These are phyloP conservation scores for Typhlomys cinereus DNA, from an alignment of 2,113 vertebrate genomes.

Conservation along the genomic window DNA sequence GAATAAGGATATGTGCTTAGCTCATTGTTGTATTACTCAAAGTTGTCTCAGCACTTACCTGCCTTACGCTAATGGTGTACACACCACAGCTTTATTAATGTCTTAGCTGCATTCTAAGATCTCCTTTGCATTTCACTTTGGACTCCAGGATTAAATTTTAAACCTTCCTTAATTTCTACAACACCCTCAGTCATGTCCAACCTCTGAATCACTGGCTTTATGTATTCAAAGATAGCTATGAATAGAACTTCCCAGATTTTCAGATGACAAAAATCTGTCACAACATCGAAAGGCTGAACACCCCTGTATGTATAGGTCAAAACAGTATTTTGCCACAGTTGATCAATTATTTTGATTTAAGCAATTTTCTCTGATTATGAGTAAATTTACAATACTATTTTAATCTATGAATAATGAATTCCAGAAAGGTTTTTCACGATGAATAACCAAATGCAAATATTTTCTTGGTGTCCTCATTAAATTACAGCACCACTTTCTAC, in stretches of 20 bases:
- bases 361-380: neutral
- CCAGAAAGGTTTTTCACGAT: neutral
- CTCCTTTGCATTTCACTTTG: neutral
- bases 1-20: too few species aligned
- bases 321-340: neutral
- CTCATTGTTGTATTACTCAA: too few species aligned
- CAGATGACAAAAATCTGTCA: too few species aligned
- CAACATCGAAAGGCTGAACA: too few species aligned
- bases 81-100: neutral
- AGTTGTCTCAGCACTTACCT: too few species aligned
- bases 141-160: neutral
- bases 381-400: neutral
- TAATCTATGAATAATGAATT: constrained; percentile 32
- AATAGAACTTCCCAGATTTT: too few species aligned
- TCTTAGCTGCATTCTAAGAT: neutral
- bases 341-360: neutral
- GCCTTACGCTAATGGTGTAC: too few species aligned
- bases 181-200: neutral
- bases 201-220: too few species aligned
- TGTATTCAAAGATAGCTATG: neutral
- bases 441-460: neutral
- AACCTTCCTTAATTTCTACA: neutral
- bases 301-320: too few species aligned
- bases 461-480: neutral
- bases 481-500: neutral